These are phyloP conservation scores for Collichthys lucidus DNA, from an alignment of 2,113 vertebrate species.

Conservation along the genomic window DNA sequence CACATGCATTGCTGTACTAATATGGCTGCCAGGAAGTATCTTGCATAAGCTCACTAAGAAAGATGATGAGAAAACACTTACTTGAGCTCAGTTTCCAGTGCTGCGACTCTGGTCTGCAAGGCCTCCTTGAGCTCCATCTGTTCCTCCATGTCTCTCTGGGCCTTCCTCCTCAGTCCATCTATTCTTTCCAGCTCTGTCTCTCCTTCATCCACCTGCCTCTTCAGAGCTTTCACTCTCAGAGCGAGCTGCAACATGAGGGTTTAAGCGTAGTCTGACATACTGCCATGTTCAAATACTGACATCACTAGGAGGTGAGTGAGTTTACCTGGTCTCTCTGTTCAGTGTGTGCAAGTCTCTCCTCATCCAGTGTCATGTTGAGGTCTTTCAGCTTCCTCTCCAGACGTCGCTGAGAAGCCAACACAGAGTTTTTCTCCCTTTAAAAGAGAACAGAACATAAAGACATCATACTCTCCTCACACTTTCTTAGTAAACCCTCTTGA, in stretches of 20 bases:
- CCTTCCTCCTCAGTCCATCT: constrained; percentile 89
- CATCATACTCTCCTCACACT: too few species aligned
- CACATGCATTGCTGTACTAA: not conserved
- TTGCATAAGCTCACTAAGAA: constrained; percentile 30
- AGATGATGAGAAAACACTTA: constrained; percentile 63
- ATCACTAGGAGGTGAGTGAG: not conserved
- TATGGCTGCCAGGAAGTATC: constrained; percentile 31
- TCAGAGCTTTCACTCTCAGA: constrained; percentile 93
- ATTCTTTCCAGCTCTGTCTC: constrained; percentile 94
- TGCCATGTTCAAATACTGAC: not conserved
- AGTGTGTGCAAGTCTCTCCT: constrained; percentile 89
- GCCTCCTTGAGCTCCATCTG: constrained; percentile 92
- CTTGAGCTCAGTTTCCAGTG: constrained; percentile 92
- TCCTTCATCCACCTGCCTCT: constrained; percentile 93
- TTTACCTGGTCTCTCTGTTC: constrained; percentile 95
- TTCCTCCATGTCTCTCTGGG: constrained; percentile 93
- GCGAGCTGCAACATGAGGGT: constrained; percentile 82
- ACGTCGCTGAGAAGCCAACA: constrained; percentile 89
- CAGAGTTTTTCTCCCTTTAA: constrained; percentile 88
- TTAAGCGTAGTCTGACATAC: too few species aligned
- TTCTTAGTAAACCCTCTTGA: not conserved
- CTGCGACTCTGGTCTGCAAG: constrained; percentile 87
- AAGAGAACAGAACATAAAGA: not conserved
- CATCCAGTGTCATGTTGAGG: constrained; percentile 91
- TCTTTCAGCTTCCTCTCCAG: constrained; percentile 95